Conservation (phyloP, 1,140 invertebrate species). For the Formica exsecta region DNA sequence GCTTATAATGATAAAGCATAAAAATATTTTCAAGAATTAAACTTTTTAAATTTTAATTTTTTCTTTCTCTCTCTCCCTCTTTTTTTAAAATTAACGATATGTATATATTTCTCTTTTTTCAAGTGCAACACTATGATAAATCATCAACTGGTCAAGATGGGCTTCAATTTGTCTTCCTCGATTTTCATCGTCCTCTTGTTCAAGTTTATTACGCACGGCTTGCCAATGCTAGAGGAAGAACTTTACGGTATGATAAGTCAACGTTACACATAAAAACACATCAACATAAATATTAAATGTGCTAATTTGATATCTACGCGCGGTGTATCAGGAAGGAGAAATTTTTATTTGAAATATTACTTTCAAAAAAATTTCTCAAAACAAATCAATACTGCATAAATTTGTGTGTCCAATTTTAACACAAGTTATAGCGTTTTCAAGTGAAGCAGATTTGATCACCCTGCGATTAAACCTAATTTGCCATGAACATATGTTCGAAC, state of each 20-base stretch:
- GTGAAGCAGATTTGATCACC: no score
- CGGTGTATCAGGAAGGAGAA: neutral
- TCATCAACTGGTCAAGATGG: conserved; percentile 20
- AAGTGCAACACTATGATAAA: conserved; percentile 5
- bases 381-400: neutral
- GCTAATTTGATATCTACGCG: neutral
- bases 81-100: neutral
- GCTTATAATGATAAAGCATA: no score
- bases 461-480: no score
- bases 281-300: neutral
- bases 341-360: conserved; percentile 6
- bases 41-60: neutral
- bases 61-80: neutral
- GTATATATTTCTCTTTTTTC: neutral
- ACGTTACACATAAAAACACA: neutral
- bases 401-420: neutral
- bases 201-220: neutral
- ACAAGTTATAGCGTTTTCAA: no score
- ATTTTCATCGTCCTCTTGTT: conserved; percentile 19
- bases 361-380: neutral
- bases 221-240: neutral
- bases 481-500: no score
- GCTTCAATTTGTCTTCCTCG: neutral
- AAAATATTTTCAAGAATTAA: neutral
- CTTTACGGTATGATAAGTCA: conserved; percentile 31